Conservation (phyloP, 2,113 vertebrate species). For the Platichthys stellatus region DNA sequence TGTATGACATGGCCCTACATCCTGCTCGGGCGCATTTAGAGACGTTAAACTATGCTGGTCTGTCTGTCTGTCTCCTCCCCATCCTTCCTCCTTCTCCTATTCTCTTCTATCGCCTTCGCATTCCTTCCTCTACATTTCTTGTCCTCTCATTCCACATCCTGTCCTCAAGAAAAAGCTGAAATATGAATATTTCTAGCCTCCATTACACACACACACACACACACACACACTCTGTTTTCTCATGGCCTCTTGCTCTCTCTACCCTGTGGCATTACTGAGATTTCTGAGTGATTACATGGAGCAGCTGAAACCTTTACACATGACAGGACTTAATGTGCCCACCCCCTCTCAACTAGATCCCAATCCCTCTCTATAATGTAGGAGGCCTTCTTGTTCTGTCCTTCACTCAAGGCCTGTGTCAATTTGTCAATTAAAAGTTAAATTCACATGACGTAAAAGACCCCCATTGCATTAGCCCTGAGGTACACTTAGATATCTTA, state of each 20-base stretch:
- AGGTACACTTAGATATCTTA: background rate
- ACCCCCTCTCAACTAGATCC: conserved; percentile 19
- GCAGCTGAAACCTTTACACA: conserved; percentile 65
- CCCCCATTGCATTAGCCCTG: background rate
- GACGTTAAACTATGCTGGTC: conserved; percentile 13
- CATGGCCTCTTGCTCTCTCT: conserved; percentile 1
- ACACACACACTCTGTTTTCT: background rate
- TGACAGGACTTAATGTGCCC: conserved; percentile 59
- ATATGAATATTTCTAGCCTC: background rate
- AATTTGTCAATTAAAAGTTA: background rate
- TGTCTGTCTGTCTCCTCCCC: conserved; percentile 41
- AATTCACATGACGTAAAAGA: background rate
- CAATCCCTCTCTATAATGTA: conserved; percentile 1
- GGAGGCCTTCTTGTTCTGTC: background rate
- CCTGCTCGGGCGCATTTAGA: conserved; percentile 19
- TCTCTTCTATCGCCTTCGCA: conserved; percentile 33
- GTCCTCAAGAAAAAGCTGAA: conserved; percentile 4
- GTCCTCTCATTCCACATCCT: conserved; percentile 41
- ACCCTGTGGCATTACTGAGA: conserved; percentile 50
- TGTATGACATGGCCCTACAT: conserved; percentile 13
- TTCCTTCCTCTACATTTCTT: conserved; percentile 54
- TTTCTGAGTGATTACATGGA: conserved; percentile 59
- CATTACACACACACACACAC: background rate
- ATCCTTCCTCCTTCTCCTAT: conserved; percentile 55
- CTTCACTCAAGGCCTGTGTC: background rate